A percentile compares a stretch with the other conserved stretches of the same genome.
phyloP scores from a whole-genome alignment of 2,113 vertebrate species.

The Theristicus caerulescens region DNA sequence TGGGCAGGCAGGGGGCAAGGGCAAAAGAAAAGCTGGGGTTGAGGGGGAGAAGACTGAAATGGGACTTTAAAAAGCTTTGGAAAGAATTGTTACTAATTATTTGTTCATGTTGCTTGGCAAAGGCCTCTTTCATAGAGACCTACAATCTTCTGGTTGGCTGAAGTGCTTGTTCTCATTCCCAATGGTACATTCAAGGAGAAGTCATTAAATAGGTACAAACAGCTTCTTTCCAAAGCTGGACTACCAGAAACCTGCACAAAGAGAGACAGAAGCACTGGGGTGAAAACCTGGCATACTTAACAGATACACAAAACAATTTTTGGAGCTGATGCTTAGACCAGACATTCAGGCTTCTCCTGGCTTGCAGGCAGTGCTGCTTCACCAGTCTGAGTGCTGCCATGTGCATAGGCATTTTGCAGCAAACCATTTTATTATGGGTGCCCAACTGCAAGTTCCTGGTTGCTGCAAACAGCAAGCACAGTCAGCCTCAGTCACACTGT shows the following conservation, averaged over 20 bases:
- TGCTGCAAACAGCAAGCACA: background rate
- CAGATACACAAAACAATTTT: background rate
- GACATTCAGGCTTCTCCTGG: background rate
- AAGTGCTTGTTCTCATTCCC: background rate
- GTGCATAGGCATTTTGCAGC: background rate
- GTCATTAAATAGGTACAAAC: background rate
- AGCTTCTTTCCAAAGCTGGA: background rate
- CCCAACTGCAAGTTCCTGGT: background rate
- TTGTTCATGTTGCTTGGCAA: background rate
- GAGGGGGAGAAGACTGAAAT: background rate
- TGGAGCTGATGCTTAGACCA: background rate
- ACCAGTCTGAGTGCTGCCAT: background rate
- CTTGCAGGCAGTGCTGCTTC: background rate
- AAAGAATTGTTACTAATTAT: background rate
- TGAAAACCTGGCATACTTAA: background rate
- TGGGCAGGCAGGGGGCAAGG: background rate
- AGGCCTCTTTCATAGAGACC: background rate
- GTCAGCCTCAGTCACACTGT: background rate
- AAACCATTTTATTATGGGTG: background rate
- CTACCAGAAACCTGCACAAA: background rate
- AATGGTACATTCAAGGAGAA: background rate
- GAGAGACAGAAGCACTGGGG: background rate
- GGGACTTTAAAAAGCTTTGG: background rate
- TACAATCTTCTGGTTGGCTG: background rate
- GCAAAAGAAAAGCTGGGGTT: background rate